A percentile compares a stretch with the other conserved stretches of the same genome.
phyloP scores from a whole-genome alignment of 2,888 invertebrate genomes.

The Tridacna crocea region DNA sequence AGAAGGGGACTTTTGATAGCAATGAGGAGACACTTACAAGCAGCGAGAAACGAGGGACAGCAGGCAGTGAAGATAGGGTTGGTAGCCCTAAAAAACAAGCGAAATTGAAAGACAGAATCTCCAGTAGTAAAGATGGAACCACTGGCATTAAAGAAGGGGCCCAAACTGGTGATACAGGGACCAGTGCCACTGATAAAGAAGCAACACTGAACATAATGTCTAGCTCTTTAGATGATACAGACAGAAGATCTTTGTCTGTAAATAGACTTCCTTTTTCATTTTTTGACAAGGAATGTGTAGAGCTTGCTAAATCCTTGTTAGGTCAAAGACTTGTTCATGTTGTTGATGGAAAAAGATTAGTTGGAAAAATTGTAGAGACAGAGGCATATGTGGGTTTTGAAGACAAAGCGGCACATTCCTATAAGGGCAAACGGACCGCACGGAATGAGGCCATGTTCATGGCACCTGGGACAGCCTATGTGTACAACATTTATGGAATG shows the following conservation, averaged over 20 bases:
- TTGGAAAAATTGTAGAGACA: conserved; percentile 90
- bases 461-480: conserved; percentile 89
- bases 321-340: conserved; percentile 88
- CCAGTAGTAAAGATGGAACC: not conserved
- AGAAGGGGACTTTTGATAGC: too few species aligned
- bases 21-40: not conserved
- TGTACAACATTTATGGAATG: conserved; percentile 91
- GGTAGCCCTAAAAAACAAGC: not conserved
- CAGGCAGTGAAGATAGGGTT: not conserved
- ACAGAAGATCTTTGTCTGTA: not conserved
- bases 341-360: conserved; percentile 85
- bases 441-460: conserved; percentile 90
- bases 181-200: not conserved
- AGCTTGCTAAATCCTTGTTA: conserved; percentile 87
- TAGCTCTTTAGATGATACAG: not conserved
- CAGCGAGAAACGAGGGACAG: not conserved
- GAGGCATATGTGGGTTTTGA: conserved; percentile 89
- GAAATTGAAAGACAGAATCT: not conserved
- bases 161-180: not conserved
- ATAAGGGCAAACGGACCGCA: conserved; percentile 86
- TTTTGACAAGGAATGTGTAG: conserved; percentile 77
- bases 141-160: not conserved
- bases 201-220: not conserved
- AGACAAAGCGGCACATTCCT: conserved; percentile 89
- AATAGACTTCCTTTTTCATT: conserved; percentile 67